Evolutionary conservation across 1,140 invertebrate genomes (phyloP).

Genomic region (Bombus affinis): DNA sequence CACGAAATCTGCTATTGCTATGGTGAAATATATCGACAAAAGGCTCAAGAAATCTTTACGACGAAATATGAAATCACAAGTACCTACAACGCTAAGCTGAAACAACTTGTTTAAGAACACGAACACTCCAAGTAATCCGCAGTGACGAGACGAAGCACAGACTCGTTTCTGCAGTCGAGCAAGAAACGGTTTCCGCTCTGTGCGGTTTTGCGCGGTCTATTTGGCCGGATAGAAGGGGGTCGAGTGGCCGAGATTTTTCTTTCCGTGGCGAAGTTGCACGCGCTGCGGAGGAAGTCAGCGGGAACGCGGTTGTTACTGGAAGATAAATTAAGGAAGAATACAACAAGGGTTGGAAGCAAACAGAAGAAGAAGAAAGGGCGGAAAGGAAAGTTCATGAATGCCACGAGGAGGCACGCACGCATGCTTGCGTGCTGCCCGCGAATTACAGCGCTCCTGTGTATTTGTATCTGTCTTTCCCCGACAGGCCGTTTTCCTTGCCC

Average conservation of each 20-base stretch:
- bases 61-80: too few species aligned
- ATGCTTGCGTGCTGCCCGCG: slow-evolving; percentile 53
- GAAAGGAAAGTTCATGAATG: slow-evolving; percentile 34
- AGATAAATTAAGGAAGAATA: slow-evolving; percentile 61
- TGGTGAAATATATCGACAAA: too few species aligned
- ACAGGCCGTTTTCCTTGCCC: slow-evolving; percentile 46
- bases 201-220: slow-evolving; percentile 23
- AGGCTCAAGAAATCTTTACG: too few species aligned
- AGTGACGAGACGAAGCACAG: not conserved
- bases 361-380: slow-evolving; percentile 4
- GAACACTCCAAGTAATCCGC: slow-evolving; percentile 6
- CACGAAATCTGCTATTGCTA: too few species aligned
- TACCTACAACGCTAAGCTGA: too few species aligned
- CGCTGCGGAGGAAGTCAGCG: slow-evolving; percentile 22
- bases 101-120: not conserved
- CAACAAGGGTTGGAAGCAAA: slow-evolving; percentile 28
- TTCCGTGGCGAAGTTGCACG: not conserved
- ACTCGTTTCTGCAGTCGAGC: slow-evolving; percentile 33
- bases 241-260: slow-evolving; percentile 38
- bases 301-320: slow-evolving; percentile 41
- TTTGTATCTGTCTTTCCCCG: slow-evolving; percentile 64
- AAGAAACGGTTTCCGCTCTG: slow-evolving; percentile 30
- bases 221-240: slow-evolving; percentile 10
- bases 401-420: slow-evolving; percentile 39
- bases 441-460: slow-evolving; percentile 57